phyloP scores from a whole-genome alignment of 2,113 vertebrate species.

The Nanorana parkeri region DNA sequence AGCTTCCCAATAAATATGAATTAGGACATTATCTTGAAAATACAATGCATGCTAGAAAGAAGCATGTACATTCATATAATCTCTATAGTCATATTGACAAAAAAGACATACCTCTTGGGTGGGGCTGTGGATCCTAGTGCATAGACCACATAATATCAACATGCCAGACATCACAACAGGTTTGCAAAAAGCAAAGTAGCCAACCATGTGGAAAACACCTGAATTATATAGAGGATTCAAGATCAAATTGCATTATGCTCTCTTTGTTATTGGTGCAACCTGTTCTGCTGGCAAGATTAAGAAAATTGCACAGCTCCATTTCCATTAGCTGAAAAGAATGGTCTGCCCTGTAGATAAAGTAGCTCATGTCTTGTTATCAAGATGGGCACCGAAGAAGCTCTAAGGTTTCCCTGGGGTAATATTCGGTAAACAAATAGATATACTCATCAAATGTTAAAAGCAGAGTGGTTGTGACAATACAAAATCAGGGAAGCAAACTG shows the following conservation, averaged over 20 bases:
- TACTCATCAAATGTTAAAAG: slow-evolving; percentile 19
- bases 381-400: slow-evolving; percentile 32
- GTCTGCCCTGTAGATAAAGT: slow-evolving; percentile 26
- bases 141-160: slow-evolving; percentile 15
- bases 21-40: too few species aligned
- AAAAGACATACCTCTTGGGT: slow-evolving; percentile 16
- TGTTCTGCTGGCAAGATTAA: not conserved
- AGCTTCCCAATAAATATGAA: too few species aligned
- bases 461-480: slow-evolving; percentile 14
- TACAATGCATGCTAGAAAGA: too few species aligned
- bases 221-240: slow-evolving; percentile 33
- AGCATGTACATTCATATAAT: too few species aligned
- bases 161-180: not conserved
- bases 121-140: not conserved
- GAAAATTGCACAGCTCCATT: slow-evolving; percentile 37
- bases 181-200: not conserved
- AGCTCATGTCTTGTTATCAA: slow-evolving; percentile 31
- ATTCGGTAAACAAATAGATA: slow-evolving; percentile 16
- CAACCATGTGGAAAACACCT: not conserved
- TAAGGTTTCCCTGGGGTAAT: slow-evolving; percentile 10
- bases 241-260: slow-evolving; percentile 18
- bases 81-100: not conserved
- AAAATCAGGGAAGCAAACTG: not conserved
- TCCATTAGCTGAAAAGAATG: slow-evolving; percentile 34
- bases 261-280: not conserved